Evolutionary conservation across 37 sponge, comb jelly and placozoan genomes (phyloP).

Genomic region (Chondrilla cf. caribensis): DNA sequence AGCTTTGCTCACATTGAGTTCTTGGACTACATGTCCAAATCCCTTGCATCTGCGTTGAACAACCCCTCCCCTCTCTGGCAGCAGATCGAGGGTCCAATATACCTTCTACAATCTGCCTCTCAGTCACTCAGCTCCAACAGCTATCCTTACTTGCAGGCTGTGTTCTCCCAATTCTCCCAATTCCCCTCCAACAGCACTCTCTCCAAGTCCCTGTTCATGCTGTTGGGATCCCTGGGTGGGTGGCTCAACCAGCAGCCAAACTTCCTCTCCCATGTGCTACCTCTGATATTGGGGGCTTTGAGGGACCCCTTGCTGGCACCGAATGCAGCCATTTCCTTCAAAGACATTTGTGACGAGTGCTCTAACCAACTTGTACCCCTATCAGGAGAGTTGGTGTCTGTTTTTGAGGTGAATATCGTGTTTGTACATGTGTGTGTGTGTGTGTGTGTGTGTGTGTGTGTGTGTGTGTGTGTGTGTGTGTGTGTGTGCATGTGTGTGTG

Average conservation of each 20-base stretch:
- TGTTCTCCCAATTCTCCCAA: constrained; percentile 48
- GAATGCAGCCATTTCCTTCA: constrained; percentile 64
- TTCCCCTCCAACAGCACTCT: constrained; percentile 61
- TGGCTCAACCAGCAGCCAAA: constrained; percentile 52
- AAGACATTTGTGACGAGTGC: constrained; percentile 67
- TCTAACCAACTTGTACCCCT: constrained; percentile 28
- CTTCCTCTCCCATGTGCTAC: constrained; percentile 51
- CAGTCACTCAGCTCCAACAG: constrained; percentile 29
- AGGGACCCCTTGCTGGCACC: constrained; percentile 32
- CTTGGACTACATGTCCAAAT: constrained; percentile 45
- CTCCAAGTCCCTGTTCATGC: constrained; percentile 42
- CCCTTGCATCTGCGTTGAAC: constrained; percentile 10
- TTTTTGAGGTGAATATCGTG: constrained; percentile 33
- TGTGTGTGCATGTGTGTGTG: not conserved
- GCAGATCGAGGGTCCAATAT: constrained; percentile 61
- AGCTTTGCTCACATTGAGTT: constrained; percentile 55
- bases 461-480: too few relatives aligned
- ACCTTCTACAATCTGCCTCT: constrained; percentile 57
- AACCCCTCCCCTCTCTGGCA: constrained; percentile 49
- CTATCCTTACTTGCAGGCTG: constrained; percentile 33
- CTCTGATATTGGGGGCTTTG: constrained; percentile 40
- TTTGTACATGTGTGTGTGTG: too few relatives aligned
- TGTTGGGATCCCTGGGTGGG: constrained; percentile 48
- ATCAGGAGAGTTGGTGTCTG: constrained; percentile 36
- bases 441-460: too few relatives aligned